These are phyloP conservation scores for Eupithecia exiguata DNA, from an alignment of 2,888 invertebrate genomes.

Conservation along the genomic window DNA sequence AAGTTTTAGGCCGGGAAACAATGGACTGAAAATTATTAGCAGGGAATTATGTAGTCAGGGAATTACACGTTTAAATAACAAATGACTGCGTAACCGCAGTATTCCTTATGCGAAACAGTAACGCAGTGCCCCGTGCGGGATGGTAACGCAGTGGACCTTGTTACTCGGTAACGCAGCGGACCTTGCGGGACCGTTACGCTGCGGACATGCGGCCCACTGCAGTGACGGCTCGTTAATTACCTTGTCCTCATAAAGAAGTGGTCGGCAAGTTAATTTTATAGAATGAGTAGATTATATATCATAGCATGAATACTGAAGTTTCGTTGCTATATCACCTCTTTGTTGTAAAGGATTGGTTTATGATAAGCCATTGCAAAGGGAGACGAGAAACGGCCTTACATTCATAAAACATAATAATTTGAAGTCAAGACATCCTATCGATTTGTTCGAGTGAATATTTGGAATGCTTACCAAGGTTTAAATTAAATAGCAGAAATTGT, in stretches of 20 bases:
- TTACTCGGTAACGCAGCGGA: background rate
- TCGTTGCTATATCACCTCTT: background rate
- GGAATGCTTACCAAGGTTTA: background rate
- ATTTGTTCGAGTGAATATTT: background rate
- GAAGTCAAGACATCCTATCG: background rate
- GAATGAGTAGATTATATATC: background rate
- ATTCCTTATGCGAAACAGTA: background rate
- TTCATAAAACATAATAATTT: background rate
- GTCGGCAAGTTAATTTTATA: background rate
- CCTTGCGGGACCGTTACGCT: background rate
- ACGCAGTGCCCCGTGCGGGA: background rate
- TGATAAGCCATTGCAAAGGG: background rate
- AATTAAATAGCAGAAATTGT: background rate
- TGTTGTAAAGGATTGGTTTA: background rate
- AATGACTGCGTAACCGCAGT: background rate
- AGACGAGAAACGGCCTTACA: background rate
- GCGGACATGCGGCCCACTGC: background rate
- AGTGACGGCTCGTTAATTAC: background rate
- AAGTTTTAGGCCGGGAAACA: background rate
- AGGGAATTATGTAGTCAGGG: background rate
- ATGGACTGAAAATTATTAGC: background rate
- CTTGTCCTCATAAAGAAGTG: constrained; percentile 4
- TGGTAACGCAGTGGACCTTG: background rate
- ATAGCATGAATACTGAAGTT: background rate
- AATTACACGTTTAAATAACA: background rate